Percentiles rank a stretch among this genome's conserved stretches.
Conservation (phyloP, 2,888 invertebrate genomes). For the Cosmorhoe ocellata region DNA sequence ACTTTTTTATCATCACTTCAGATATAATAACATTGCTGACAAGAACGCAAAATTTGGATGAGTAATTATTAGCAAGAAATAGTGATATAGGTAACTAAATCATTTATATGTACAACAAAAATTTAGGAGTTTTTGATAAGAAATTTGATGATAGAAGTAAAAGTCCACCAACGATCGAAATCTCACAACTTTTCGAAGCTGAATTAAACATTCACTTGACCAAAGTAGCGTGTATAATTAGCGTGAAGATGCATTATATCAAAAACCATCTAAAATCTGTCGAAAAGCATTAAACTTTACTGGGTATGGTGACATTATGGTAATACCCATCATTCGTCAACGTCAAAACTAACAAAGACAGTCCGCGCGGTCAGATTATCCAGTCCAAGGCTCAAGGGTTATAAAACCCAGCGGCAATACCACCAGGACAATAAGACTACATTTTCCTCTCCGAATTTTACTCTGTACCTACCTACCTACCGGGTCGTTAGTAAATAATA, state of each 20-base stretch:
- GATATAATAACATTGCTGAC: background rate
- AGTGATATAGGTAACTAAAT: no score
- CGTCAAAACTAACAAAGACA: conserved; percentile 30
- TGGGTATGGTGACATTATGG: conserved; percentile 27
- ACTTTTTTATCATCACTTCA: conserved; percentile 4
- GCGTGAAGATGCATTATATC: conserved; percentile 26
- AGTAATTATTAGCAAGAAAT: background rate
- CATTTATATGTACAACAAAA: no score
- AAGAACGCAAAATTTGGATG: background rate
- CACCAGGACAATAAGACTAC: conserved; percentile 5
- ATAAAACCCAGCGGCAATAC: conserved; percentile 4
- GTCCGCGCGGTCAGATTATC: conserved; percentile 18
- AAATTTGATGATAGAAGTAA: conserved; percentile 15
- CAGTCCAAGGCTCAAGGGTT: conserved; percentile 13
- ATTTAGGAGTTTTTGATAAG: no score
- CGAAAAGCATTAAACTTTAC: conserved; percentile 20
- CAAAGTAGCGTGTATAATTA: conserved; percentile 25
- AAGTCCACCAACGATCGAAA: conserved; percentile 30
- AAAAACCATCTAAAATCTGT: conserved; percentile 20
- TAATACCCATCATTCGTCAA: conserved; percentile 34
- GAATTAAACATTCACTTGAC: conserved; percentile 30
- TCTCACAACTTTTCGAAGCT: conserved; percentile 16
- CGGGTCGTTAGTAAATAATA: background rate
- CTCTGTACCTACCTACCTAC: background rate
- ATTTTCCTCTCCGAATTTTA: conserved; percentile 2